Base-by-base conservation (phyloP, 2,797 vertebrate genomes). In the Kryptopterus vitreolus region DNA sequence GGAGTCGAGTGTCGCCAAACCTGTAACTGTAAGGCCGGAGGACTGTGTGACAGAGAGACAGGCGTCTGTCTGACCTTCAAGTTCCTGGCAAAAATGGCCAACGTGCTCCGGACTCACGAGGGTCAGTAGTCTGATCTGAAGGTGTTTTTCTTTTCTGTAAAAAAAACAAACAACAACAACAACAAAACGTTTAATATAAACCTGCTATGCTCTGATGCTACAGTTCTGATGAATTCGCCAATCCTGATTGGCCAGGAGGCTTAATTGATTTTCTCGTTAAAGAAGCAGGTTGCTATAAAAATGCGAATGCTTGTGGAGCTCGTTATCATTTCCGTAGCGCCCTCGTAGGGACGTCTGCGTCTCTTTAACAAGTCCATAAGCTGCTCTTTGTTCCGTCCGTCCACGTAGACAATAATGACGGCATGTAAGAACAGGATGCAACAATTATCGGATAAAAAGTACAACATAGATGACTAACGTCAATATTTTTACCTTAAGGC, bases 31-130 rank as follows among this genome's bases (percentile, higher is more conserved):
- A 95, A 93, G 50, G 92, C 92, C 0, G 95, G 95, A 62, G 92
- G 92, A 83, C 94, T 99, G 62, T 99, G 98, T 90, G 95, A 99
- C 92, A 93, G 95, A 86, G 95, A 95, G 88, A 98, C 95, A 0
- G 98, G 98, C 15, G 94, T 94, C 65, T 99, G 98, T 86, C 87
- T 97, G 86, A 96, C 92, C 81, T 96, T 98, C 81, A 94, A 92
- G 0, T 98, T 98, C 92, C 95, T 97, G 77, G 91, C 96, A n/a
- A 93, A 93, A 83, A 92, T 95, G 62, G 90, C 93, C 73, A 93
- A 92, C 73, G 95, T 91, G 86, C 81, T 89, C 38, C 86, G 92
- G 53, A 85, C 93, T 52, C 91, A 89, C 76, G 59, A 95, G 92
- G 96, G 98, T 98, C 91, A 91, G 85, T 46, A 53, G 11, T 20